Evolutionary conservation across 2,888 invertebrate genomes (phyloP).

Genomic region (Pachliopta kotzebuea): DNA sequence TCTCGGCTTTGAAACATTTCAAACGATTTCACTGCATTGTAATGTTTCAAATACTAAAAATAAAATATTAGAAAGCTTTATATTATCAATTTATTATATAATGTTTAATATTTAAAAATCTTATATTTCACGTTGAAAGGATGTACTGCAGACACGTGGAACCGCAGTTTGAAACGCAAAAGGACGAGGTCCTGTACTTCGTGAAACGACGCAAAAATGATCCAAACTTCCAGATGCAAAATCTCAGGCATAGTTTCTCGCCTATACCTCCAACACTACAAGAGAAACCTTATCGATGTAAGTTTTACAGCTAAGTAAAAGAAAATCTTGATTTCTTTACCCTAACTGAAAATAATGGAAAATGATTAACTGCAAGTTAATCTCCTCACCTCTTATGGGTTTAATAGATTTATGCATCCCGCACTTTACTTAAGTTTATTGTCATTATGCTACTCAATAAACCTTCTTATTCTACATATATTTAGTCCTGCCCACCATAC

Average conservation of each 20-base stretch:
- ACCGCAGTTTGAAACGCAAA: constrained; percentile 55
- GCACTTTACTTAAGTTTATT: too few species aligned
- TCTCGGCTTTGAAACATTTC: too few species aligned
- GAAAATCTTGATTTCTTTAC: not conserved
- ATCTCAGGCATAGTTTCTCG: constrained; percentile 55
- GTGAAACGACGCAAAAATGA: constrained; percentile 61
- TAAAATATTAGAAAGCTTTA: too few species aligned
- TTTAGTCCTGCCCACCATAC: too few species aligned
- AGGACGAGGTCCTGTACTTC: constrained; percentile 62
- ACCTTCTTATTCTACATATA: too few species aligned
- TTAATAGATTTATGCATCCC: too few species aligned
- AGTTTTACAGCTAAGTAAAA: constrained; percentile 34
- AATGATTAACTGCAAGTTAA: too few species aligned
- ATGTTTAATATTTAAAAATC: not conserved
- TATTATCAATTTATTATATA: not conserved
- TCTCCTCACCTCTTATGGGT: too few species aligned
- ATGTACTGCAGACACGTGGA: constrained; percentile 70
- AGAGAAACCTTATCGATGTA: constrained; percentile 68
- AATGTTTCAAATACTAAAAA: too few species aligned
- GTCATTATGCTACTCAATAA: too few species aligned
- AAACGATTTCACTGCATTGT: too few species aligned
- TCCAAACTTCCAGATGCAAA: constrained; percentile 56
- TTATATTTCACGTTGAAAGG: constrained; percentile 45
- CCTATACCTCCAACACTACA: constrained; percentile 56
- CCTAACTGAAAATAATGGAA: too few species aligned